Evolutionary conservation across 2,113 vertebrate genomes (phyloP), one percentile per base, ranked within the genome.

Genomic region (Centropristis striata): DNA sequence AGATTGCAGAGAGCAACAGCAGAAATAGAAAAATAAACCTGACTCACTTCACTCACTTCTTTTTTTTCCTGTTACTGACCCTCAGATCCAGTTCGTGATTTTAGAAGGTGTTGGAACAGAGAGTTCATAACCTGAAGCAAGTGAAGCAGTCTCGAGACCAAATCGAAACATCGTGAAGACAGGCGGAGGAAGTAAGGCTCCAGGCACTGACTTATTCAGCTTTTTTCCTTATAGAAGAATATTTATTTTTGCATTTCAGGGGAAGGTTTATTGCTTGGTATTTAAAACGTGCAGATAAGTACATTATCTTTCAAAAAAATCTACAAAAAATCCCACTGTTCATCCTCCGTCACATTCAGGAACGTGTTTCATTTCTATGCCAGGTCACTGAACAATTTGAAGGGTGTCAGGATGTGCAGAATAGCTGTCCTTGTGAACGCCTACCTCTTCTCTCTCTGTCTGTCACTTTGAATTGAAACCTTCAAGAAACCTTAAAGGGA

Each of bases 91-190:
- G 41, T 64, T 81, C 32, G 73, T 93, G 76, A 84, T 77, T 71
- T 49, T 67, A 78, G 60, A 94, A 92, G 85, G 77, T 94, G 75
- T 75, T 87, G 66, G 87, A 93, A 61, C 84, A 91, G 59, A 90
- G 88, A 57, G 91, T 92, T 20, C 90, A 92, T 49, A 92, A 90
- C 68, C 79, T 92, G 70, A 90, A 88, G 67, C 54, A 72, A 78
- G 87, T 77, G 58, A 88, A 92, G 79, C 91, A 85, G 64, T 86
- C 89, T 2, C 81, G 87, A 27, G 93, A 94, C 23, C 37, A 68
- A 77, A 76, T 66, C 2, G 1, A 75, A 79, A 70, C 67, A 32
- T 53, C 25, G 12, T 27, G 46, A 59, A 73, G 53, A 72, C 42
- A 73, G 71, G 70, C 7, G 25, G 25, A 55, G 25, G 21, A 67